Conservation (phyloP, 2,113 vertebrate species). For the Ariopsis seemanni region DNA sequence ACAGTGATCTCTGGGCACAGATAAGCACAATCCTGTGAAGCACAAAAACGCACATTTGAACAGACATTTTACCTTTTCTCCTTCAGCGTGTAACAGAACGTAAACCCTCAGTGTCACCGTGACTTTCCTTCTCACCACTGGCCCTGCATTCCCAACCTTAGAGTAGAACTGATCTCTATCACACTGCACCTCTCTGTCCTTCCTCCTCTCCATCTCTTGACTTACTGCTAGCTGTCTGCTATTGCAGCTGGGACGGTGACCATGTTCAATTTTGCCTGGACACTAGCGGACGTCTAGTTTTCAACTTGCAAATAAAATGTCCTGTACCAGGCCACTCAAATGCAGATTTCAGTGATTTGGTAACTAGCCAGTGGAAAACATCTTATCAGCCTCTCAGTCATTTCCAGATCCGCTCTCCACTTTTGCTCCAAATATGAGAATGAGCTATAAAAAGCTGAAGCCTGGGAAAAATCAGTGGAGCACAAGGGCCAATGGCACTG, state of each 20-base stretch:
- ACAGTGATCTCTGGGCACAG: constrained; percentile 93
- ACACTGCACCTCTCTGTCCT: background rate
- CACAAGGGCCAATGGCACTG: constrained; percentile 7
- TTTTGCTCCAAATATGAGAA: constrained; percentile 20
- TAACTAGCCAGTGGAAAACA: constrained; percentile 28
- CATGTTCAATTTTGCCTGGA: background rate
- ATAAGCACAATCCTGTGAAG: constrained; percentile 91
- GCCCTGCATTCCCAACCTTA: too few species aligned
- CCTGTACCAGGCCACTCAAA: background rate
- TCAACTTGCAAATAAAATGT: background rate
- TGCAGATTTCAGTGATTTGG: background rate
- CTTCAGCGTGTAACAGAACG: background rate
- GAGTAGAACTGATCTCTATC: background rate
- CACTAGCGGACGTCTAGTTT: background rate
- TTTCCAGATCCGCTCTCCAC: background rate
- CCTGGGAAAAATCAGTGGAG: constrained; percentile 44
- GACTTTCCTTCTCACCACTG: background rate
- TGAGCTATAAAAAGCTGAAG: constrained; percentile 10
- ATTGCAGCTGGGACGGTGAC: background rate
- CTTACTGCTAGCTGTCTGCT: background rate
- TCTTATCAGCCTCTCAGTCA: background rate
- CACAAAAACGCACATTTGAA: constrained; percentile 61
- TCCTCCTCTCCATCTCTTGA: background rate
- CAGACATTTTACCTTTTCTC: background rate
- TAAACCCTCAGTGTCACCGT: background rate